Percentiles rank a stretch among this genome's conserved stretches.
Evolutionary conservation across 2,888 invertebrate genomes (phyloP).

Genomic region (Dolichopus griseipennis): DNA sequence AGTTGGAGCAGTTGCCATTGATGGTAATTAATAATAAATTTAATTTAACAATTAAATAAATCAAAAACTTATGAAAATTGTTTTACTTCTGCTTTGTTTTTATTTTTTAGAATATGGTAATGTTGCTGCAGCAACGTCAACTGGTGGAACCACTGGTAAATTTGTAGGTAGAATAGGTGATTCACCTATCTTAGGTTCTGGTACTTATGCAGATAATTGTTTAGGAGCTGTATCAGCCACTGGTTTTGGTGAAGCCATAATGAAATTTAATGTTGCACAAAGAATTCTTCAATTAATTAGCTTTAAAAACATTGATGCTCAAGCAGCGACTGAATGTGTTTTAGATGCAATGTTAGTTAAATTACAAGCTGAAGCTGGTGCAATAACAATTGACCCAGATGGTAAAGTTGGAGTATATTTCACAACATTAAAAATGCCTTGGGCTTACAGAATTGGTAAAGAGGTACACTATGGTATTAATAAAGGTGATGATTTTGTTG

Average conservation of each 20-base stretch:
- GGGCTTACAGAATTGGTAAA: slow-evolving; percentile 49
- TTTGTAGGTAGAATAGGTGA: slow-evolving; percentile 68
- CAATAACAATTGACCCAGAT: slow-evolving; percentile 56
- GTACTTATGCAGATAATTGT: slow-evolving; percentile 64
- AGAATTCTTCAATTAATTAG: slow-evolving; percentile 59
- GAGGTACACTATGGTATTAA: slow-evolving; percentile 49
- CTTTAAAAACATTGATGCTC: slow-evolving; percentile 47
- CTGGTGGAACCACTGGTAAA: slow-evolving; percentile 74
- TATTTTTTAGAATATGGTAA: slow-evolving; percentile 46
- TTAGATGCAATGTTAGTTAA: slow-evolving; percentile 58
- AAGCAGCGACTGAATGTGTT: slow-evolving; percentile 54
- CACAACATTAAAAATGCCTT: slow-evolving; percentile 55
- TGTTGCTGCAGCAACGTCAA: slow-evolving; percentile 73
- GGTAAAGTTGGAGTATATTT: slow-evolving; percentile 59
- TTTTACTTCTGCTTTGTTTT: not conserved
- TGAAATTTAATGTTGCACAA: slow-evolving; percentile 66
- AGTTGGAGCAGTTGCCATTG: slow-evolving; percentile 76
- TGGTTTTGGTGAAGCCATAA: slow-evolving; percentile 73
- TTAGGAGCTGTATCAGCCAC: slow-evolving; percentile 72
- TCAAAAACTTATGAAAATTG: not conserved
- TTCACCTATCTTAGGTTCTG: slow-evolving; percentile 61
- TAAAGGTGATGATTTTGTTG: slow-evolving; percentile 32
- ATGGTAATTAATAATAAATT: slow-evolving; percentile 34
- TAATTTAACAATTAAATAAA: not conserved
- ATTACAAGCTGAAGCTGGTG: slow-evolving; percentile 62